These are phyloP conservation scores for Chloropsis hardwickii DNA, from an alignment of 2,113 vertebrate species.

Conservation along the genomic window DNA sequence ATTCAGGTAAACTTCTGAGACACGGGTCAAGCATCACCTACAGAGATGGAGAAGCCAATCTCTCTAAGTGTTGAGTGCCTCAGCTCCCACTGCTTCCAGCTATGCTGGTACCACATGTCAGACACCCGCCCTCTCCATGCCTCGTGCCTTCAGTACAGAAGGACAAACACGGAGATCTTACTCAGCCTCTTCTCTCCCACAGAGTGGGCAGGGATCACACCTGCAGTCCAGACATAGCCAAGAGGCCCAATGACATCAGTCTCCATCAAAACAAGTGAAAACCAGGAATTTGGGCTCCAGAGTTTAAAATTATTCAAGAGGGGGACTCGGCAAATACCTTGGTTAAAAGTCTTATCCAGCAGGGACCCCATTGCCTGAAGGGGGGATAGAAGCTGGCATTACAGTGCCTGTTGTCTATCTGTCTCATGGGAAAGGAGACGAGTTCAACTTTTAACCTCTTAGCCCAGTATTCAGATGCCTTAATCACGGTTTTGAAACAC, in stretches of 20 bases:
- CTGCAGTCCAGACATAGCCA: not conserved
- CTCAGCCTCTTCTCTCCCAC: not conserved
- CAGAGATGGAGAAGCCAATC: not conserved
- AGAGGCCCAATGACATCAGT: not conserved
- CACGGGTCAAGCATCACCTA: not conserved
- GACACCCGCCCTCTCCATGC: not conserved
- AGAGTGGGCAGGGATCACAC: not conserved
- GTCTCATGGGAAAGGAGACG: not conserved
- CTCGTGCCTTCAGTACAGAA: not conserved
- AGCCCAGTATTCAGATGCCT: not conserved
- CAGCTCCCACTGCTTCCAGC: not conserved
- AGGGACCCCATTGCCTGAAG: not conserved
- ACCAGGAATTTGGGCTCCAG: not conserved
- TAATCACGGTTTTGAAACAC: not conserved
- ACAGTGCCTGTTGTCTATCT: not conserved
- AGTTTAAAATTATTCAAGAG: not conserved
- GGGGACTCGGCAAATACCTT: not conserved
- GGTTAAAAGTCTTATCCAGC: not conserved
- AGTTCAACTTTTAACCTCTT: not conserved
- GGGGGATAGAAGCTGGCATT: not conserved
- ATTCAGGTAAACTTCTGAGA: not conserved
- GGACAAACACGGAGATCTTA: not conserved
- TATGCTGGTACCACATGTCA: not conserved
- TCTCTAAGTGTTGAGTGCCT: rapidly evolving
- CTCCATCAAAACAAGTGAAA: not conserved